These are phyloP conservation scores for Thera britannica DNA, from an alignment of 2,888 invertebrate genomes.

Conservation along the genomic window DNA sequence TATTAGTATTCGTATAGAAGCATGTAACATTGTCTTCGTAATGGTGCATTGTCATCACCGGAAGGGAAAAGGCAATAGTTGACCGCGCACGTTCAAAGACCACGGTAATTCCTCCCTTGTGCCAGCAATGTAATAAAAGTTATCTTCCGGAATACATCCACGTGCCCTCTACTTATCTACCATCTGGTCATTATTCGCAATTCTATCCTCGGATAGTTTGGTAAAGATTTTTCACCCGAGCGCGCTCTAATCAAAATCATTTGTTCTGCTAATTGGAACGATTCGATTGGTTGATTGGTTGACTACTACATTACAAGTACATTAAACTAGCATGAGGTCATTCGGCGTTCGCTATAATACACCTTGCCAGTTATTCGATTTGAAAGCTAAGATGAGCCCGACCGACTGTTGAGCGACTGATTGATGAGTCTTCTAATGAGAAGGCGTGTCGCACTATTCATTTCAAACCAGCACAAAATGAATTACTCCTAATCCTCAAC, in stretches of 20 bases:
- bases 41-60: conserved; percentile 70
- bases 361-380: conserved; percentile 19
- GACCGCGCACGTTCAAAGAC: conserved; percentile 59
- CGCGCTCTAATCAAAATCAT: conserved; percentile 37
- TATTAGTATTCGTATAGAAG: conserved; percentile 44
- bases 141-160: conserved; percentile 63
- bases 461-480: background rate
- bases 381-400: conserved; percentile 1
- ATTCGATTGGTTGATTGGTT: conserved; percentile 26
- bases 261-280: conserved; percentile 32
- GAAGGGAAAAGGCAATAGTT: conserved; percentile 59
- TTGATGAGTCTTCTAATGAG: conserved; percentile 22
- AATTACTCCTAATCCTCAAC: too few species aligned
- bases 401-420: background rate
- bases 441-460: conserved; percentile 13
- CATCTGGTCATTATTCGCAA: conserved; percentile 35
- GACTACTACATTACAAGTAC: conserved; percentile 14
- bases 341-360: conserved; percentile 13
- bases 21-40: conserved; percentile 65
- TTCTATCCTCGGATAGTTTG: conserved; percentile 33
- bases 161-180: conserved; percentile 48
- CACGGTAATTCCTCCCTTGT: conserved; percentile 60
- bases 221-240: conserved; percentile 32
- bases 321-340: conserved; percentile 26
- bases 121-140: conserved; percentile 73